These are phyloP conservation scores for Cenopis cana DNA, from an alignment of 2,888 invertebrate species.

Conservation along the genomic window DNA sequence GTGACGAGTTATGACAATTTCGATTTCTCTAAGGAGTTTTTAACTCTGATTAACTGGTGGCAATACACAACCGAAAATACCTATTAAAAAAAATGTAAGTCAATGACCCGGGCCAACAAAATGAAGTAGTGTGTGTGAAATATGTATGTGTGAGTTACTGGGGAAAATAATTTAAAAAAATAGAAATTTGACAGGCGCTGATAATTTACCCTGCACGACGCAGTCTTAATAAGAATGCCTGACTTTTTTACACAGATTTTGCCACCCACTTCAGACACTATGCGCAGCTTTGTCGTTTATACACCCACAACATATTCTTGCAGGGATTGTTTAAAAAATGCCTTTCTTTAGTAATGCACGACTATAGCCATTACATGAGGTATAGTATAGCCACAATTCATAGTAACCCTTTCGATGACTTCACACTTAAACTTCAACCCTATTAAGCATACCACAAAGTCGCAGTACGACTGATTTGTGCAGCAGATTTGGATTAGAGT, in stretches of 20 bases:
- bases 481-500: not conserved
- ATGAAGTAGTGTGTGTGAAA: too few relatives aligned
- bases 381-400: not conserved
- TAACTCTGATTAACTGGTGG: too few relatives aligned
- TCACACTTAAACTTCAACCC: not conserved
- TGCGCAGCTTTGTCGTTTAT: not conserved
- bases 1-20: too few relatives aligned
- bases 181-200: too few relatives aligned
- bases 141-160: too few relatives aligned
- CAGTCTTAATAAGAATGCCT: too few relatives aligned
- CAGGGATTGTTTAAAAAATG: constrained; percentile 1
- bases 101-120: too few relatives aligned
- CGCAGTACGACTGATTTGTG: not conserved
- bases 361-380: constrained; percentile 4
- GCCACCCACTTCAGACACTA: not conserved
- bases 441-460: not conserved
- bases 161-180: too few relatives aligned
- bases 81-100: too few relatives aligned
- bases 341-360: not conserved
- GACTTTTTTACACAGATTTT: not conserved
- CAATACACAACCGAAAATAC: too few relatives aligned
- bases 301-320: constrained; percentile 19
- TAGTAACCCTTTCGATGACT: not conserved
- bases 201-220: too few relatives aligned
- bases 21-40: too few relatives aligned